Conservation (phyloP, 2,797 vertebrate genomes). For the Gymnodraco acuticeps region DNA sequence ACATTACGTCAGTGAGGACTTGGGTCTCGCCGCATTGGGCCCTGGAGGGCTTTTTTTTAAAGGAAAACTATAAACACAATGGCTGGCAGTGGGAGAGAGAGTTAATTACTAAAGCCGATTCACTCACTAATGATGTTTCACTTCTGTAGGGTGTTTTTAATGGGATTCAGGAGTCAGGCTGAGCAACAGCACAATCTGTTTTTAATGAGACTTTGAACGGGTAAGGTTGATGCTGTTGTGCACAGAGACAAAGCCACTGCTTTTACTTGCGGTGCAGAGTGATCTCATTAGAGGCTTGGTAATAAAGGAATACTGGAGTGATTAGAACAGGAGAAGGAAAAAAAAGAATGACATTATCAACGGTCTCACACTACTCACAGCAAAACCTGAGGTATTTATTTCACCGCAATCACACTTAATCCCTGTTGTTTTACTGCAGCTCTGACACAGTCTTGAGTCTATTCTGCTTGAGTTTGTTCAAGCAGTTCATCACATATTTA, state of each 20-base stretch:
- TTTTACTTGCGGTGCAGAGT: constrained; percentile 59
- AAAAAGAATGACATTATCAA: constrained; percentile 46
- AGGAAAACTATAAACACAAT: constrained; percentile 69
- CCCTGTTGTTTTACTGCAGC: constrained; percentile 22
- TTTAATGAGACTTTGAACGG: constrained; percentile 72
- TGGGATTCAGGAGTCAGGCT: constrained; percentile 70
- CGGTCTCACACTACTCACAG: constrained; percentile 38
- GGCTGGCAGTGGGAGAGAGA: constrained; percentile 67
- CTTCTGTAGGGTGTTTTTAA: constrained; percentile 76
- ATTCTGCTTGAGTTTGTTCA: constrained; percentile 1
- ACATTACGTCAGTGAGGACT: constrained; percentile 73
- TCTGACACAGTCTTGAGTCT: constrained; percentile 25
- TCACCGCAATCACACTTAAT: constrained; percentile 39
- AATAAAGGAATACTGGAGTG: constrained; percentile 63
- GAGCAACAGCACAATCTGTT: constrained; percentile 68
- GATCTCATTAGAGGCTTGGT: constrained; percentile 70
- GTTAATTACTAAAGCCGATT: constrained; percentile 78
- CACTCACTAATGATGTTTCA: constrained; percentile 75
- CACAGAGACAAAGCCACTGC: constrained; percentile 57
- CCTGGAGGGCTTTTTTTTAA: constrained; percentile 56
- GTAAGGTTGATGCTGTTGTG: constrained; percentile 48
- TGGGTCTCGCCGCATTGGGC: constrained; percentile 56
- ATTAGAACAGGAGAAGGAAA: constrained; percentile 55
- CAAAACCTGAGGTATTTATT: constrained; percentile 39
- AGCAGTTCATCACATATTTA: neutral